Percentiles rank a stretch among this genome's conserved stretches.
Evolutionary conservation across 2,888 invertebrate genomes (phyloP).

Genomic region (Leptogaster cylindrica): DNA sequence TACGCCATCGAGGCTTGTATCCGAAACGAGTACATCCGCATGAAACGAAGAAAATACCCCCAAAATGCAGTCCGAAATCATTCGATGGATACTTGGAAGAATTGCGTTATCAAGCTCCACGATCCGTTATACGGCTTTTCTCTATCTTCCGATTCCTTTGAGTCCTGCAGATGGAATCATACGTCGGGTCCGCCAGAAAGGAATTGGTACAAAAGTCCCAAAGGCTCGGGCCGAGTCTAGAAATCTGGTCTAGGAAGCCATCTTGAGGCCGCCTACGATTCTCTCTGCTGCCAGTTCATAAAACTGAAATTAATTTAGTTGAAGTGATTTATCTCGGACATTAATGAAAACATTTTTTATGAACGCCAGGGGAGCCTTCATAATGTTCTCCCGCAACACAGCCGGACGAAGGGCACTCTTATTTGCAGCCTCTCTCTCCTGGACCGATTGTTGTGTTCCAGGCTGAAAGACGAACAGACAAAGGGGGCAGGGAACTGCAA

Average conservation of each 20-base stretch:
- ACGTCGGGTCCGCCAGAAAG: neutral
- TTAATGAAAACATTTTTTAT: constrained; percentile 49
- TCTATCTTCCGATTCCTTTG: constrained; percentile 24
- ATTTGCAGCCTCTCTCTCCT: neutral
- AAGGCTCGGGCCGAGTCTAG: constrained; percentile 2
- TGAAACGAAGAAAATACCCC: constrained; percentile 10
- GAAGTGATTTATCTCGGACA: constrained; percentile 52
- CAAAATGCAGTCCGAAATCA: constrained; percentile 20
- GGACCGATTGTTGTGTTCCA: constrained; percentile 6
- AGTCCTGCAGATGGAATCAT: constrained; percentile 20
- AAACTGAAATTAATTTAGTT: constrained; percentile 53
- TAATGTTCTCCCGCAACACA: constrained; percentile 42
- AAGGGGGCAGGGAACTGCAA: neutral
- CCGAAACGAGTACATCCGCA: neutral
- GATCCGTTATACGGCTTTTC: neutral
- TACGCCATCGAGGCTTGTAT: constrained; percentile 12
- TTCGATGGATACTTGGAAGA: constrained; percentile 7
- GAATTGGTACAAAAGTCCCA: no score
- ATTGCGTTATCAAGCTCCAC: constrained; percentile 26
- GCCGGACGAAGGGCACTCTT: no score
- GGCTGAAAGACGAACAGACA: no score
- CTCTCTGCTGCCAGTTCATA: constrained; percentile 48
- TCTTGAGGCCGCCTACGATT: constrained; percentile 18
- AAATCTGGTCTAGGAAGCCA: neutral
- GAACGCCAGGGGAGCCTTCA: constrained; percentile 29